phyloP scores from a whole-genome alignment of 2,797 vertebrate genomes.

The Alfaro cultratus region DNA sequence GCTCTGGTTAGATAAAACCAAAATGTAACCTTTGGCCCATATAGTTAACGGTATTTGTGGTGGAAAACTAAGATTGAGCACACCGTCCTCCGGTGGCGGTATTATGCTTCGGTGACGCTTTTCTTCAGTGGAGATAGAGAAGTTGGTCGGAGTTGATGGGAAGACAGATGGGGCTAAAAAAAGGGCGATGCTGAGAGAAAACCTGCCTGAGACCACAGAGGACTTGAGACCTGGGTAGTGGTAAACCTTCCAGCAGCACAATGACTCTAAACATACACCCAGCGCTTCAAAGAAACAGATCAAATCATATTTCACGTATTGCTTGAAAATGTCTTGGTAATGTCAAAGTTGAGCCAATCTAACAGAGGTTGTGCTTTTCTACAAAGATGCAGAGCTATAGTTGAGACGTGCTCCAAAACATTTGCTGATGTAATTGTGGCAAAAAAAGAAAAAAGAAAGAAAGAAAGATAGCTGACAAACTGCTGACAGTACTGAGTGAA shows the following conservation, averaged over 20 bases:
- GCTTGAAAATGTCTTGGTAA: not conserved
- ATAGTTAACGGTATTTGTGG: not conserved
- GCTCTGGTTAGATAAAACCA: no score
- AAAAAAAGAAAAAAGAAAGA: not conserved
- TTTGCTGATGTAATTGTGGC: not conserved
- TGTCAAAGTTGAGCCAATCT: not conserved
- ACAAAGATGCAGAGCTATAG: not conserved
- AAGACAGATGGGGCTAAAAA: not conserved
- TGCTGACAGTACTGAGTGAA: no score
- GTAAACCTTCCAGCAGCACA: not conserved
- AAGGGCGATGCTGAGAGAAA: not conserved
- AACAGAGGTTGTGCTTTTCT: not conserved
- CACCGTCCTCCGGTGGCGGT: not conserved
- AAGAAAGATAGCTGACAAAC: not conserved
- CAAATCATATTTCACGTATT: not conserved
- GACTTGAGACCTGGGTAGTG: not conserved
- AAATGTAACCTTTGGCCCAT: not conserved
- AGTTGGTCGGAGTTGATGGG: not conserved
- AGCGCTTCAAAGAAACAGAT: not conserved
- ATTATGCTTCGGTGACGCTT: not conserved
- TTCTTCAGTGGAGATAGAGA: not conserved
- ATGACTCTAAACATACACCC: not conserved
- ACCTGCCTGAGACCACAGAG: not conserved
- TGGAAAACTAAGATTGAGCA: not conserved
- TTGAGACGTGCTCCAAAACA: not conserved